Base-by-base conservation (phyloP, 2,888 invertebrate genomes). In the Helobdella robusta region DNA sequence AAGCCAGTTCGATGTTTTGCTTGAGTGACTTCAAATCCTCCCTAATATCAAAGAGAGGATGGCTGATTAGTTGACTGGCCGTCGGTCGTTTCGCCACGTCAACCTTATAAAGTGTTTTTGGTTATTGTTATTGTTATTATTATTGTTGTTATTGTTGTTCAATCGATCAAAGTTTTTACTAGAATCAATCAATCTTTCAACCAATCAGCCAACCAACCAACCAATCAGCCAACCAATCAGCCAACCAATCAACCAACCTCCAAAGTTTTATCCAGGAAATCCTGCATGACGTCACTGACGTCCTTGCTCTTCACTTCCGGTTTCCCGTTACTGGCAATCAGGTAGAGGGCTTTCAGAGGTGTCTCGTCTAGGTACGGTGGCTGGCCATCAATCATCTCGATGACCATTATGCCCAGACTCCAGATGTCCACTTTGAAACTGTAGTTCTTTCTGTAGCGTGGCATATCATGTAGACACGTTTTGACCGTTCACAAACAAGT, bases 361-460 rank as follows among this genome's bases (percentile, higher is more conserved):
- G 95, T 95, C 83, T 97, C 97, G 82, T 97, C 97, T 69, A 98
- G 83, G 83, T 98, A 98, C 2, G 98, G 98, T 44, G 98, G 98
- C 80, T 98, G 97, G 67, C 97, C 98, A 82, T 98, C 98, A 69
- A 98, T 94, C 98, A 98, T 98, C 84, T 98, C 98, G 76, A 98
- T 97, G 61, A 97, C 97, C 97, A 98, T 98, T 75, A 98, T 97
- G 72, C 98, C 98, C 77, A 98, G 83, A 63, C 95, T 95, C 79
- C 98, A 98, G 67, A 98, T 89, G 79, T 98, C 98, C 69, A 97
- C 94, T 68, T 85, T 98, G 69, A 97, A 97, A 68, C 98, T 98
- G 81, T 99, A 98, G 78, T 94, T 95, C 81, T 97, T 95, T 77
- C 97, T 78, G 67, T 8, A 50, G 70, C 8, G 34, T 54, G 8